Conservation (phyloP, 2,113 vertebrate genomes). For the Eptesicus fuscus region DNA sequence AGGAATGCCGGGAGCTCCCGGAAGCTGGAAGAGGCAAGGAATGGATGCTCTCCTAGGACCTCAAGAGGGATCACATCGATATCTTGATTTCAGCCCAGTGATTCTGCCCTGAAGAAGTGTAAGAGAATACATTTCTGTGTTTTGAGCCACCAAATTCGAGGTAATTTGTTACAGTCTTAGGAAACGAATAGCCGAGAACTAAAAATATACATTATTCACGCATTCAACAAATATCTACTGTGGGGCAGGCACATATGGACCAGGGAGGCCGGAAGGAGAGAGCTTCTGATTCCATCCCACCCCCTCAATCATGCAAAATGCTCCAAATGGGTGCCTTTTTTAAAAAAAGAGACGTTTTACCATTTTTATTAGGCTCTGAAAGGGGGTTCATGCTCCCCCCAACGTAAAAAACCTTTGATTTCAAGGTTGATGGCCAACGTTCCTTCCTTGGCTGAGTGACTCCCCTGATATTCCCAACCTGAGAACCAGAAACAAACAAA, state of each 20-base stretch:
- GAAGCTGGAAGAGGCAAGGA: not conserved
- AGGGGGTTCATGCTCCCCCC: too few species aligned
- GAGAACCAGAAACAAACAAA: not conserved
- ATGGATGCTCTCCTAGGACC: not conserved
- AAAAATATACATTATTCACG: not conserved
- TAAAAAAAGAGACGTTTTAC: not conserved
- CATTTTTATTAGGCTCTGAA: not conserved
- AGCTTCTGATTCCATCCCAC: rapidly evolving
- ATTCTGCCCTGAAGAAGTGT: not conserved
- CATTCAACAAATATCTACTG: not conserved
- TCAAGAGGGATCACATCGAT: rapidly evolving
- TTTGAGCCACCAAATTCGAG: not conserved
- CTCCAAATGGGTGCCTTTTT: not conserved
- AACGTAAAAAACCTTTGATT: not conserved
- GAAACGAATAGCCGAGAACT: not conserved
- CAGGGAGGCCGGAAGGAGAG: not conserved
- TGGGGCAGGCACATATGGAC: not conserved
- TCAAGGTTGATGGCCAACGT: not conserved
- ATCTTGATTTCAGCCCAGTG: not conserved
- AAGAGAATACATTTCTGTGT: not conserved
- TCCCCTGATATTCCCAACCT: rapidly evolving
- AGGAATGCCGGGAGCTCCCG: not conserved
- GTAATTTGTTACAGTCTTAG: not conserved
- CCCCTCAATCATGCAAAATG: not conserved
- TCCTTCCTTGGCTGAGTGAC: not conserved